Percentiles rank a stretch among this genome's conserved stretches.
These are phyloP conservation scores for Hymenochirus boettgeri DNA, from an alignment of 2,113 vertebrate species.

Conservation along the genomic window DNA sequence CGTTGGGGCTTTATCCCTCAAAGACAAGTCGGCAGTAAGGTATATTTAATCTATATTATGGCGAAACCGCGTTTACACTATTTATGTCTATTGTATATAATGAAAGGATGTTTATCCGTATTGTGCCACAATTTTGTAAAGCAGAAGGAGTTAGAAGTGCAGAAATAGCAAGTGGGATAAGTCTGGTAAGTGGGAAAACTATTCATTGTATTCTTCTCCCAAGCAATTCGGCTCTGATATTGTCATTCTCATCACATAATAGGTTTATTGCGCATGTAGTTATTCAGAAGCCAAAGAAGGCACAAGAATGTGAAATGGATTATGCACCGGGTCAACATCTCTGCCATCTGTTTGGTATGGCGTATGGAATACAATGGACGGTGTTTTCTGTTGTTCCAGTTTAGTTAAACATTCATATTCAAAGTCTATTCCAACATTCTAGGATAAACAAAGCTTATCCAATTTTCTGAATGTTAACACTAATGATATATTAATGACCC, in stretches of 20 bases:
- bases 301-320: not conserved
- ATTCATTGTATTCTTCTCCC: not conserved
- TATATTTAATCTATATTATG: conserved; percentile 43
- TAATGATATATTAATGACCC: not conserved
- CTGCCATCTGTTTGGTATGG: not conserved
- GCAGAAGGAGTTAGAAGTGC: conserved; percentile 37
- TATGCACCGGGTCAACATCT: conserved; percentile 8
- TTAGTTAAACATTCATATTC: not conserved
- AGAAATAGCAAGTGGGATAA: not conserved
- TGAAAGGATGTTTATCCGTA: conserved; percentile 20
- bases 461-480: not conserved
- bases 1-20: conserved; percentile 1
- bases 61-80: conserved; percentile 34
- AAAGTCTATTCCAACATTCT: not conserved
- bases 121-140: conserved; percentile 3
- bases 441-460: not conserved
- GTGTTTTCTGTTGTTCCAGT: not conserved
- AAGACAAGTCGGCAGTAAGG: conserved; percentile 19
- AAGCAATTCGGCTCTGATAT: conserved; percentile 11
- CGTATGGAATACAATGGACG: not conserved
- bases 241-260: conserved; percentile 7
- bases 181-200: conserved; percentile 8
- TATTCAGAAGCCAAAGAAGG: conserved; percentile 10
- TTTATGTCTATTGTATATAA: conserved; percentile 34
- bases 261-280: not conserved